These are phyloP conservation scores for Abramis brama DNA, from an alignment of 2,113 vertebrate species.

Conservation along the genomic window DNA sequence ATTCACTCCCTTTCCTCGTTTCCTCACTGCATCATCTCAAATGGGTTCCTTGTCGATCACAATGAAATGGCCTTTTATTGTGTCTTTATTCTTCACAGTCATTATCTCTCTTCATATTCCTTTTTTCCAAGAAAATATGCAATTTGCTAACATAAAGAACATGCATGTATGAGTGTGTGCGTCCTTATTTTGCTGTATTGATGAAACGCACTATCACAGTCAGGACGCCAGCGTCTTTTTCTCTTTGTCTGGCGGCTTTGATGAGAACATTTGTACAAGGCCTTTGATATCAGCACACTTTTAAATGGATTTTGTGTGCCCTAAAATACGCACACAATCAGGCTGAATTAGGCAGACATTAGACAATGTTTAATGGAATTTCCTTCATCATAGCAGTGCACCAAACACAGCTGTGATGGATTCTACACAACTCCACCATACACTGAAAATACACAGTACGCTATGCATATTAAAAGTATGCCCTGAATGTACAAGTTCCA, in stretches of 20 bases:
- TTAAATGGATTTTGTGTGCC: conserved; percentile 37
- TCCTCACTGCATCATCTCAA: conserved; percentile 80
- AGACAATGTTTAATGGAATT: conserved; percentile 45
- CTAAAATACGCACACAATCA: not conserved
- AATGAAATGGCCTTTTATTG: conserved; percentile 88
- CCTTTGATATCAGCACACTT: conserved; percentile 49
- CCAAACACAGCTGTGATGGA: conserved; percentile 5
- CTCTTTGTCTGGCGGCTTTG: conserved; percentile 48
- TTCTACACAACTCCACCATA: not conserved
- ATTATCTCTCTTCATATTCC: conserved; percentile 45
- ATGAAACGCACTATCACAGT: conserved; percentile 52
- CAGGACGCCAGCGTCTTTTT: conserved; percentile 25
- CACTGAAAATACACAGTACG: not conserved
- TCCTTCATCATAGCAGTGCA: conserved; percentile 48
- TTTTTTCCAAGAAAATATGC: conserved; percentile 38
- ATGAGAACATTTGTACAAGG: conserved; percentile 43
- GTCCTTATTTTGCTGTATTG: conserved; percentile 20
- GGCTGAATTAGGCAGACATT: conserved; percentile 24
- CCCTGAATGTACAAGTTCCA: not conserved
- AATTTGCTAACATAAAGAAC: conserved; percentile 44
- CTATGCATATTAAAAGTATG: not conserved
- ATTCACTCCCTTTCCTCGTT: conserved; percentile 57
- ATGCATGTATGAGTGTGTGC: conserved; percentile 21
- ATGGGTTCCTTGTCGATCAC: conserved; percentile 90
- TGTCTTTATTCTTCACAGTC: conserved; percentile 41